Percentiles rank a stretch among this genome's conserved stretches.
These are phyloP conservation scores for Herpailurus yagouaroundi DNA, from an alignment of 2,113 vertebrate species.

Conservation along the genomic window DNA sequence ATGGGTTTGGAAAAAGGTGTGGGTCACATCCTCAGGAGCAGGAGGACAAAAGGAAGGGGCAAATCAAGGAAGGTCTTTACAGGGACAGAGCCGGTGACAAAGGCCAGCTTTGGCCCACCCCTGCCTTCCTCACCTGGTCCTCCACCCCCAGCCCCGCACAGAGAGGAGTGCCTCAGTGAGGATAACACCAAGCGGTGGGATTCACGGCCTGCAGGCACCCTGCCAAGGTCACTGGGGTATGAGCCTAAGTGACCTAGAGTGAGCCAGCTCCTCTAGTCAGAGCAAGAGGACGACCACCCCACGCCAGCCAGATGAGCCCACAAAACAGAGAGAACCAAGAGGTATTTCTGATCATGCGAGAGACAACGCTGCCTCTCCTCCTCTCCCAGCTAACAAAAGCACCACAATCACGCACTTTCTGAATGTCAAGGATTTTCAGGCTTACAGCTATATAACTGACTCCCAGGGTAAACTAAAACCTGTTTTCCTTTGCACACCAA, in stretches of 20 bases:
- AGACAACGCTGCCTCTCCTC: neutral
- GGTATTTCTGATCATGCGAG: neutral
- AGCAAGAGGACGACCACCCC: neutral
- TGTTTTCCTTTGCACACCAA: neutral
- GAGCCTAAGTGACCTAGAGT: neutral
- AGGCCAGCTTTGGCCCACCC: neutral
- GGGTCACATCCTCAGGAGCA: neutral
- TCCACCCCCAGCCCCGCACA: neutral
- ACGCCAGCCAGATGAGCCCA: neutral
- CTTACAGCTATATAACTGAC: accelerated
- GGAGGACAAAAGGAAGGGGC: neutral
- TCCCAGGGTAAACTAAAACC: neutral
- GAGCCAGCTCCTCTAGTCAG: neutral
- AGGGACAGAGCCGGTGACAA: neutral
- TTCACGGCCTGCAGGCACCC: neutral
- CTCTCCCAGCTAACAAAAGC: neutral
- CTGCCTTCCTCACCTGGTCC: neutral
- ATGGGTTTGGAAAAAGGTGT: neutral
- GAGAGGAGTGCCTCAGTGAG: neutral
- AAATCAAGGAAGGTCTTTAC: neutral
- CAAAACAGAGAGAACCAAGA: neutral
- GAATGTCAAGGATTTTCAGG: neutral
- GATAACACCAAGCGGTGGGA: accelerated
- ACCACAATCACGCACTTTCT: neutral
- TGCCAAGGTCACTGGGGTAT: accelerated